Base-by-base conservation (phyloP, 1,140 invertebrate species). In the Rhagoletis zephyria region DNA sequence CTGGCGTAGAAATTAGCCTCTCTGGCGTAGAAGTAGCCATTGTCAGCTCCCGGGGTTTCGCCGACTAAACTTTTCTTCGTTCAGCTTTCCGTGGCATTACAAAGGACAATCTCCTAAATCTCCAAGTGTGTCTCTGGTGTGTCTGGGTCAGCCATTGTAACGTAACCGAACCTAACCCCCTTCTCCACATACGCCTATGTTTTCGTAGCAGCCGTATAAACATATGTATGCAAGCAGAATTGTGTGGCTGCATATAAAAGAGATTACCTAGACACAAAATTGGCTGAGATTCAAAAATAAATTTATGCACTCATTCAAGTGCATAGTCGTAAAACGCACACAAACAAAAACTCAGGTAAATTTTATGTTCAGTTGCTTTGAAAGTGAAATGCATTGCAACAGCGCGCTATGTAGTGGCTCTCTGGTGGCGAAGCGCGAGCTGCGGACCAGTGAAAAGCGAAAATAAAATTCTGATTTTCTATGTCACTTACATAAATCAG, bases 281-380 rank as follows among this genome's bases (percentile, higher is more conserved):
- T 74, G 67, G 67, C 67, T 74, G 67, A 12, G 12, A 74, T 74
- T 74, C 67, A 74, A 74, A 30, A 74, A 74, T 74, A 74, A 63
- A 56, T 56, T 56, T 30, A 2, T 56, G 51, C 51, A 10, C 51
- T 10, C 51, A 7, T 56, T 5, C 10, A 56, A 7, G 51, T 56
- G 51, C 51, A 56, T 7, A 56, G 51, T 7, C 2, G 51, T 56
- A 56, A 30, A 30, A 30, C 1, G 51, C 51, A 10, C 51, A 10
- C 51, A 56, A 56, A 56, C 51, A 10, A 56, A 56, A 56, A 56
- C 51, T 56, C 51, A 56, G 51, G 51, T 56, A 56, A 74, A 10
- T 45, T 16, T 74, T 74, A 16, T 74, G 40, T 10, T 74, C 40
- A 74, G 42, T 42, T 48, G 40, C 67, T 74, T 30, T 74, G 67